Evolutionary conservation across 2,113 vertebrate genomes (phyloP), one percentile per base, ranked within the genome.

Genomic region (Chascanopsetta lugubris): DNA sequence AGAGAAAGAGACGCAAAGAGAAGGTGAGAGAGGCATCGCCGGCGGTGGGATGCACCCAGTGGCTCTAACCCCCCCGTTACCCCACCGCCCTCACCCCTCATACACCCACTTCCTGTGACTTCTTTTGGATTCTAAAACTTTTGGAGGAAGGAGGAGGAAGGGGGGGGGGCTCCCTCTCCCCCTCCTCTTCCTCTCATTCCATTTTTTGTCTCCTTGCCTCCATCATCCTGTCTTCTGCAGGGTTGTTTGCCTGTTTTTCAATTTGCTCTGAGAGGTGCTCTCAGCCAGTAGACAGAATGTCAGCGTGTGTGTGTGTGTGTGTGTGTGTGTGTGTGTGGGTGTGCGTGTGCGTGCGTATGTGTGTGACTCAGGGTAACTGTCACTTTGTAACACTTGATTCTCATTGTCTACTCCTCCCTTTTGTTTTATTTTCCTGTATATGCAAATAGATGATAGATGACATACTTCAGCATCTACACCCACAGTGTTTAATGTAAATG

Each of bases 81-180:
- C 65, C 25, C n/a, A 12, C 60, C 40, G 54, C 50, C 64, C 48
- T 62, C 29, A 54, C 54, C 50, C 43, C 64, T 50, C 43, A 38
- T 56, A 53, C 56, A 57, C 73, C 29, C 71, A 58, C 73, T 69
- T 82, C 65, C 74, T 11, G 18, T 42, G 51, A 62, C 61, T 74
- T 86, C 58, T 76, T 88, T 79, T 82, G 46, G 59, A 78, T 82
- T 69, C 60, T 62, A 75, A 85, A 90, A 88, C 84, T 87, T 89
- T 88, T 63, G 62, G 63, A 24, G 55, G 13, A 47, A n/a, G n/a
- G n/a, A n/a, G n/a, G n/a, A n/a, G n/a, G n/a, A n/a, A n/a, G n/a
- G n/a, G n/a, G n/a, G n/a, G 63, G 64, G 53, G 50, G 53, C 53
- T 49, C 36, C 60, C 72, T 72, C 71, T 72, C 66, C 69, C 72